Percentiles rank a stretch among this genome's conserved stretches.
Evolutionary conservation across 2,888 invertebrate species (phyloP).

Genomic region (Linnaemya vulpina): DNA sequence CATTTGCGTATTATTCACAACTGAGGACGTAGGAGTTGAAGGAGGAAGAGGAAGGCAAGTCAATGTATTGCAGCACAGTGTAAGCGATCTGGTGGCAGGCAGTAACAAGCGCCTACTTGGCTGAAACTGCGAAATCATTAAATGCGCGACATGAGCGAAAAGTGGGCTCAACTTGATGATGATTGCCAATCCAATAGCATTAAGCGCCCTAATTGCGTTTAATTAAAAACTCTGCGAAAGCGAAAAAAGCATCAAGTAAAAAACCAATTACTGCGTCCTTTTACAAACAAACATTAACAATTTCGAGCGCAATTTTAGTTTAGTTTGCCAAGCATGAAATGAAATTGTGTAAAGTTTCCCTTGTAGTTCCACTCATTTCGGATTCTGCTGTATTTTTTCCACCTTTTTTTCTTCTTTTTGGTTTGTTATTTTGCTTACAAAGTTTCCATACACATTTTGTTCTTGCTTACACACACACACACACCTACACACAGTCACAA

Average conservation of each 20-base stretch:
- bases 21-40: background rate
- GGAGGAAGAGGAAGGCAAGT: conserved; percentile 6
- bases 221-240: conserved; percentile 64
- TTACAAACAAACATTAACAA: conserved; percentile 44
- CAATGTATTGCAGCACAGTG: background rate
- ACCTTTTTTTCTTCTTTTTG: background rate
- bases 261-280: conserved; percentile 33
- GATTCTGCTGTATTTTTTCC: conserved; percentile 12
- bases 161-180: conserved; percentile 65
- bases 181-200: conserved; percentile 51
- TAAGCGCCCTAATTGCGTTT: conserved; percentile 74
- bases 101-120: conserved; percentile 56
- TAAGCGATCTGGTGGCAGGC: conserved; percentile 21
- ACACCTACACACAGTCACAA: background rate
- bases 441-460: conserved; percentile 44
- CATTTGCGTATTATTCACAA: conserved; percentile 25
- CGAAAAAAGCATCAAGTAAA: background rate
- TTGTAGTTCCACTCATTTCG: conserved; percentile 39
- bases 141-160: conserved; percentile 69
- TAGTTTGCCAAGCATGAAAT: conserved; percentile 68
- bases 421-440: conserved; percentile 42
- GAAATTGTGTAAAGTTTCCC: conserved; percentile 71
- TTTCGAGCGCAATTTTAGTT: conserved; percentile 58
- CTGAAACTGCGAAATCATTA: conserved; percentile 26
- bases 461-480: background rate